Evolutionary conservation across 2,113 vertebrate species (phyloP).

Genomic region (Anhinga rufa): DNA sequence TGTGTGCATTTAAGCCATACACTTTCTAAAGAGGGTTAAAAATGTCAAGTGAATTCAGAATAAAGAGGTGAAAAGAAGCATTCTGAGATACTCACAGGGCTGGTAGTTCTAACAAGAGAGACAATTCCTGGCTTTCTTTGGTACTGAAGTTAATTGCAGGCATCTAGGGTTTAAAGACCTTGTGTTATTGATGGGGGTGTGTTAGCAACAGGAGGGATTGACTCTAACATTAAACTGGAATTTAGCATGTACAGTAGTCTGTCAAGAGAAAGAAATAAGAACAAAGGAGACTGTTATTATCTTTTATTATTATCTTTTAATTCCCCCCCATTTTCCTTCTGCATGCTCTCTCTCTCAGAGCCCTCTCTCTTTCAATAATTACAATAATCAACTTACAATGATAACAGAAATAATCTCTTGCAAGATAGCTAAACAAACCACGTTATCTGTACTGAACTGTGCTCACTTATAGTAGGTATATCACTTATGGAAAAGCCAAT

Average conservation of each 20-base stretch:
- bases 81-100: background rate
- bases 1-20: background rate
- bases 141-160: constrained; percentile 42
- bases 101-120: background rate
- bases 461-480: constrained; percentile 51
- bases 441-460: constrained; percentile 48
- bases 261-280: constrained; percentile 56
- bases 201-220: constrained; percentile 29
- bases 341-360: constrained; percentile 14
- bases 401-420: constrained; percentile 70
- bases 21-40: constrained; percentile 3
- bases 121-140: background rate
- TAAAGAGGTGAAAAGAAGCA: background rate
- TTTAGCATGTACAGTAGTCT: constrained; percentile 42
- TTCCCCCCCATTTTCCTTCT: constrained; percentile 31
- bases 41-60: background rate
- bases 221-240: constrained; percentile 43
- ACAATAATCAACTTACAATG: constrained; percentile 67
- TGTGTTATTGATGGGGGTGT: background rate
- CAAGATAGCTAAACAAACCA: constrained; percentile 67
- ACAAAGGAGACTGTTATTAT: constrained; percentile 63
- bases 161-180: constrained; percentile 29
- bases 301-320: constrained; percentile 66
- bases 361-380: constrained; percentile 67
- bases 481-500: constrained; percentile 64